Base-by-base conservation (phyloP, 2,113 vertebrate species). In the Ellobius talpinus region DNA sequence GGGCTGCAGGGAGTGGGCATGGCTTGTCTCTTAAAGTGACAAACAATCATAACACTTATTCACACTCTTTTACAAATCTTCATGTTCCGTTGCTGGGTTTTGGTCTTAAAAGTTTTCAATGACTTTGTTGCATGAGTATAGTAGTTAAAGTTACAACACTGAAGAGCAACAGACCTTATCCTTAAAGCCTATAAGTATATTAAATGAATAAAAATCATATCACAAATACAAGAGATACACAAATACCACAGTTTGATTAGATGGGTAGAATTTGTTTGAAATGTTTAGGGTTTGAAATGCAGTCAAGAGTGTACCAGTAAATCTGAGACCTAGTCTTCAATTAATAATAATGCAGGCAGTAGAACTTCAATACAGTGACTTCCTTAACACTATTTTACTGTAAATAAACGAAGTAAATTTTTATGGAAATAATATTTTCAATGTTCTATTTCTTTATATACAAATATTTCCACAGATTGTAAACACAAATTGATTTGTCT, bases 181-280 rank as follows among this genome's bases (percentile, higher is more conserved):
- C 26, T 95, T 91, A 84, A 97, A 89, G 79, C 87, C 5, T 33
- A 89, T 55, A 36, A 87, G 17, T 87, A 39, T 31, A 84, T 45
- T 78, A 58, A 50, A 76, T 89, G 73, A 55, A 42, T 76, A 7
- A 16, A 89, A 89, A 47, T 58, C 33, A 93, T 77, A 73, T 6
- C 66, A 86, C 11, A 88, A 96, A 94, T 29, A 55, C 14, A 5
- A 1, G 7, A 24, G n/a, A 70, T 31, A 90, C 21, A 36, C 55
- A 82, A 47, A 88, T 31, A 16, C 11, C 24, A 79, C 42, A 29
- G 21, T 10, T 65, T 47, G 5, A 72, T 33, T 72, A 93, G 1
- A 55, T 39, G 9, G 3, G 26, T 29, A 87, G 79, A 1, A 19
- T 91, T 89, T 76, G 13, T 72, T 96, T 87, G 65, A 70, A 90